Conservation (phyloP, 2,113 vertebrate genomes). For the Vicugna pacos region DNA sequence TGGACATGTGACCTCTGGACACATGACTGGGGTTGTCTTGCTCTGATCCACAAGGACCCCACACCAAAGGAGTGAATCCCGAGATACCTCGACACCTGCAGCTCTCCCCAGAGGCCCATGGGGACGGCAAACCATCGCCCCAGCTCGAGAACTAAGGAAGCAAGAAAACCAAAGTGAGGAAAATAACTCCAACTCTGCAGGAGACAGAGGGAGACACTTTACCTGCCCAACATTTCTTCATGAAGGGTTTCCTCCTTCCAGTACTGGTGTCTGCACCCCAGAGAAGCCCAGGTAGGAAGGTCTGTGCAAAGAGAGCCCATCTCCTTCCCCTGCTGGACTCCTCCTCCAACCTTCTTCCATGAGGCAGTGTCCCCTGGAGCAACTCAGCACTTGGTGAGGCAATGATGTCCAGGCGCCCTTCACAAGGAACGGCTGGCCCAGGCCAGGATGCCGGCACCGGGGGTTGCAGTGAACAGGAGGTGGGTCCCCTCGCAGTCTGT, state of each 20-base stretch:
- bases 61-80: no score
- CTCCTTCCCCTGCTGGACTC: neutral
- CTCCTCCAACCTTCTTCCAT: neutral
- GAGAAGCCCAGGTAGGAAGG: neutral
- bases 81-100: no score
- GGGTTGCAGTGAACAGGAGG: neutral
- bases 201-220: neutral
- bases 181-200: neutral
- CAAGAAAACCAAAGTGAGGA: neutral
- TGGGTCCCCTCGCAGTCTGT: neutral
- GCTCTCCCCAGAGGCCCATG: neutral
- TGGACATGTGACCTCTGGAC: no score
- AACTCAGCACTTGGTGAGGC: neutral
- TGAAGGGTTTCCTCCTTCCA: neutral
- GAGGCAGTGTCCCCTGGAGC: neutral
- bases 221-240: neutral
- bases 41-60: neutral
- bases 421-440: neutral
- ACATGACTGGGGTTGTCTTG: neutral
- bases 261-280: neutral
- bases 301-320: neutral
- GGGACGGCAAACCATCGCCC: neutral
- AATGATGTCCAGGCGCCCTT: neutral
- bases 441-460: neutral
- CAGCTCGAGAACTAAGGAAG: neutral